Conservation (phyloP, 2,113 vertebrate genomes). For the Genyomyrus donnyi region DNA sequence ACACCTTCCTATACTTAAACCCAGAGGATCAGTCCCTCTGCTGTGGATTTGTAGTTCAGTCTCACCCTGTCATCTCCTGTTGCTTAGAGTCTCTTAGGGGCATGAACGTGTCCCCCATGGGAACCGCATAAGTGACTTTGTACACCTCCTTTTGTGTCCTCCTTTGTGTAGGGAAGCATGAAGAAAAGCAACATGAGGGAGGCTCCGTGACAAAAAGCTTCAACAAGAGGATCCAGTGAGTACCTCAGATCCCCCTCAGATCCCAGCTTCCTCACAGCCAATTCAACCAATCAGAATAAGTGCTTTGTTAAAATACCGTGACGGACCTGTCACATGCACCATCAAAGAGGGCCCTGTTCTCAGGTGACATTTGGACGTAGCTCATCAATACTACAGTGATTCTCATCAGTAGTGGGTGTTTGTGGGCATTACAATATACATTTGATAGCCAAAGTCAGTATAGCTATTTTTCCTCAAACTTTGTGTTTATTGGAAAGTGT, state of each 20-base stretch:
- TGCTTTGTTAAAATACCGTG: neutral
- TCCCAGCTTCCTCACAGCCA: neutral
- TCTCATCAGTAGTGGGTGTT: neutral
- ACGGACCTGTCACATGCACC: neutral
- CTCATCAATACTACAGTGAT: neutral
- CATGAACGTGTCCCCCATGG: neutral
- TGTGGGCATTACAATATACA: neutral
- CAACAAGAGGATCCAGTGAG: conserved; percentile 98
- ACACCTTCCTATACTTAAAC: neutral
- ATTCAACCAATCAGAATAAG: neutral
- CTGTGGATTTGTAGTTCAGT: neutral
- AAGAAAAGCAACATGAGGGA: conserved; percentile 93
- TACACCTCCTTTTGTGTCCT: neutral
- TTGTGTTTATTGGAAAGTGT: neutral
- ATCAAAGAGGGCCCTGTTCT: neutral
- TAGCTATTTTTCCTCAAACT: neutral
- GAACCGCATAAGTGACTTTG: neutral
- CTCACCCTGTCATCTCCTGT: neutral
- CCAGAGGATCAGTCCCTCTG: neutral
- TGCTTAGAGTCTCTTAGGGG: neutral
- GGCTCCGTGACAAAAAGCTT: conserved; percentile 97
- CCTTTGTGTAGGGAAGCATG: conserved; percentile 73
- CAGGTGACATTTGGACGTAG: neutral
- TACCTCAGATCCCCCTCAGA: neutral
- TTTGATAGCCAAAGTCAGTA: neutral